phyloP scores from a whole-genome alignment of 2,113 vertebrate genomes.

The Dissostichus mawsoni region DNA sequence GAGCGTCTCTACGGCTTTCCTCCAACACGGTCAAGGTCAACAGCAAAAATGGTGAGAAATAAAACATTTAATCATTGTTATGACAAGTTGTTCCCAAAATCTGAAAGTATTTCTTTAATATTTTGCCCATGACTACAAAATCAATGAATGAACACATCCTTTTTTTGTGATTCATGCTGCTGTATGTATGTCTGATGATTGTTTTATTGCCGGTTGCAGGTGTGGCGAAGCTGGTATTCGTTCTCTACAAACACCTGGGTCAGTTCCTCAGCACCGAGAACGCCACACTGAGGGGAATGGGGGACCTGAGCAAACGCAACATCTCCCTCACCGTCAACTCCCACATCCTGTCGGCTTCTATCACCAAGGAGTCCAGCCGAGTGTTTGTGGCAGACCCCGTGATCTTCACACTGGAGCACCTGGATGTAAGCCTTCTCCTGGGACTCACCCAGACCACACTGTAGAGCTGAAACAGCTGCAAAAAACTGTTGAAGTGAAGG shows the following conservation, averaged over 20 bases:
- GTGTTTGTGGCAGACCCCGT: constrained; percentile 96
- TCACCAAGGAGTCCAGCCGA: constrained; percentile 98
- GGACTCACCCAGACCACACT: constrained; percentile 35
- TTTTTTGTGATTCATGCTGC: neutral
- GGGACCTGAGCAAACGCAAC: constrained; percentile 88
- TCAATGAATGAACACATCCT: neutral
- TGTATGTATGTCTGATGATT: constrained; percentile 16
- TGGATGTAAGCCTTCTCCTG: constrained; percentile 90
- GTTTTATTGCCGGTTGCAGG: constrained; percentile 79
- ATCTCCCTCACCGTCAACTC: constrained; percentile 97
- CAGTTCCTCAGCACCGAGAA: constrained; percentile 97
- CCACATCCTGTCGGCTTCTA: constrained; percentile 96
- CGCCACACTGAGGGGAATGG: constrained; percentile 90
- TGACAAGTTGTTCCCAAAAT: neutral
- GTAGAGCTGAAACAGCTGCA: constrained; percentile 16
- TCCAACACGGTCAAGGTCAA: constrained; percentile 98
- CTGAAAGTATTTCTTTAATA: neutral
- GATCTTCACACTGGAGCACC: constrained; percentile 95
- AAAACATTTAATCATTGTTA: constrained; percentile 4
- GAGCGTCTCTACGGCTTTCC: constrained; percentile 93
- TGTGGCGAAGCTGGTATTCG: constrained; percentile 97
- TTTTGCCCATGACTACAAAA: neutral
- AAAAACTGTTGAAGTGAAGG: constrained; percentile 15
- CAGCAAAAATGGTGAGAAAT: constrained; percentile 93
- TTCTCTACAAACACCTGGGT: constrained; percentile 96